A percentile compares a stretch with the other conserved stretches of the same genome.
phyloP scores from a whole-genome alignment of 2,797 vertebrate genomes.

The Melanotaenia trifasciata region DNA sequence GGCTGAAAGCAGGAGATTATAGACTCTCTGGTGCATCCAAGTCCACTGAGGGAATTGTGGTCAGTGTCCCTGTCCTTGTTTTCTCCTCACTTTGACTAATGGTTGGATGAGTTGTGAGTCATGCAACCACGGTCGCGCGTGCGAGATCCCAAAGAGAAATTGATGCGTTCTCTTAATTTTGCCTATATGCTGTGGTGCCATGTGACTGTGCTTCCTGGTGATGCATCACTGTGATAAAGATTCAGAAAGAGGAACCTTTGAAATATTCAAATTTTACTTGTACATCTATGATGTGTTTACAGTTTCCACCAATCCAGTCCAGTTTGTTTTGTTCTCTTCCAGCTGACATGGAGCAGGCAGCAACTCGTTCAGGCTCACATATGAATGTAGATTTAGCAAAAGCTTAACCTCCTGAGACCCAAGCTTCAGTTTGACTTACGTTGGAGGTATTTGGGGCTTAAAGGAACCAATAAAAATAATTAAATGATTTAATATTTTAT shows the following conservation, averaged over 20 bases:
- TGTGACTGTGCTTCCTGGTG: slow-evolving; percentile 5
- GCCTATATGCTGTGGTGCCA: slow-evolving; percentile 7
- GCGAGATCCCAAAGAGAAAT: slow-evolving; percentile 26
- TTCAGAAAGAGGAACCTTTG: slow-evolving; percentile 14
- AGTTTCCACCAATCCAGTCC: neutral
- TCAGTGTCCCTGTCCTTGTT: slow-evolving; percentile 27
- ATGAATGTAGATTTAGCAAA: slow-evolving; percentile 12
- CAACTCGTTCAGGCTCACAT: neutral
- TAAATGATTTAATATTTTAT: no score
- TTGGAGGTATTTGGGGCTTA: no score
- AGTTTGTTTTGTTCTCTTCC: neutral
- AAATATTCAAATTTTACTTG: slow-evolving; percentile 22
- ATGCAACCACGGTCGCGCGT: slow-evolving; percentile 10
- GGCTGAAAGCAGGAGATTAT: slow-evolving; percentile 11
- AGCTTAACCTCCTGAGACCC: neutral
- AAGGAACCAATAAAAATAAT: no score
- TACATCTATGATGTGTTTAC: slow-evolving; percentile 19
- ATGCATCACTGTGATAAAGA: slow-evolving; percentile 13
- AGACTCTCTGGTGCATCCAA: slow-evolving; percentile 15
- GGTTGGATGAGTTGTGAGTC: slow-evolving; percentile 42
- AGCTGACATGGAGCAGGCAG: slow-evolving; percentile 4
- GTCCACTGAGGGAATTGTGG: slow-evolving; percentile 16
- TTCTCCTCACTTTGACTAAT: slow-evolving; percentile 44
- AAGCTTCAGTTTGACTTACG: no score
- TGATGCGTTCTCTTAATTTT: slow-evolving; percentile 12